Base-by-base conservation (phyloP, 2,113 vertebrate genomes). In the Psettodes erumei region DNA sequence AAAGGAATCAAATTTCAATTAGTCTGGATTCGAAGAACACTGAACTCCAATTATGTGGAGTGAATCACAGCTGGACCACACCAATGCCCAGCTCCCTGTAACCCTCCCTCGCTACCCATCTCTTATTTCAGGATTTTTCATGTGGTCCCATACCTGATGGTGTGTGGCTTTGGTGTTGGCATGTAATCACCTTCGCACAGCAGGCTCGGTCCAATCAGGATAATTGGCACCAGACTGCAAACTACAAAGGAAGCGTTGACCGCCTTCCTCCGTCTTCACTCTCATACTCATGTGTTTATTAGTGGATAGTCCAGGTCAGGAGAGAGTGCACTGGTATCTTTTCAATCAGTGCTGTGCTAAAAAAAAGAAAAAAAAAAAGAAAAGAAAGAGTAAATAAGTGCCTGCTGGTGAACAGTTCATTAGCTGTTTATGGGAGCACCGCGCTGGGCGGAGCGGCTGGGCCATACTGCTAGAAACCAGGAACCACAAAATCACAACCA, bases 151-250 rank as follows among this genome's bases (percentile, higher is more conserved):
- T 82, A 92, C 88, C 86, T 90, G 74, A 86, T 76, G 81, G 69
- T 80, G 86, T 79, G 81, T 77, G 65, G 56, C 25, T 84, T 66
- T 67, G 42, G 75, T 64, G 51, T 72, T 77, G 62, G 81, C 58
- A 84, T 69, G 75, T 88, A 88, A 90, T 90, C 87, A 83, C 65
- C 63, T 79, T 88, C 76, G 50, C 81, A 78, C 84, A 69, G 61
- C 71, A 68, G 61, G 69, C 23, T 35, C 40, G n/a, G 72, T 71
- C 81, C 88, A 90, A 89, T 90, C 86, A 74, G 45, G 27, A 69
- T 92, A 91, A 92, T 91, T 91, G 88, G 75, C 86, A 82, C 86
- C 89, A 91, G 85, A 82, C 82, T 75, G 67, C 55, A 35, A 62
- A 79, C 67, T 30, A 82, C 64, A 91, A 84, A 88, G 53, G 27